phyloP scores from a whole-genome alignment of 2,797 vertebrate species.

The Peromyscus eremicus region DNA sequence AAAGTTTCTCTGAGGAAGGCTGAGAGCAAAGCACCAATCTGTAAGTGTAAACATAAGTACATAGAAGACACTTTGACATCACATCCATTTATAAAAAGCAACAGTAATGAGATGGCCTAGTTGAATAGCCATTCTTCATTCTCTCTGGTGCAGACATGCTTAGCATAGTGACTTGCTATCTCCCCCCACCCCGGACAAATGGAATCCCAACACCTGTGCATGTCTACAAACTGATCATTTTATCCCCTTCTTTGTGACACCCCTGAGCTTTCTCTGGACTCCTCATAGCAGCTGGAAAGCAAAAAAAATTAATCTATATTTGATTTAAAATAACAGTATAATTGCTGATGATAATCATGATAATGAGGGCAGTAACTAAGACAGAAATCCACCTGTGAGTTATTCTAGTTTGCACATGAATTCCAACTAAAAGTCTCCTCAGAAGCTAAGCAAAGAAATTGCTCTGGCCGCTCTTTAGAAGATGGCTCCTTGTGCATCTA shows the following conservation, averaged over 20 bases:
- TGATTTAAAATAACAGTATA: constrained; percentile 79
- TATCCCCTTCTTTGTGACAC: constrained; percentile 16
- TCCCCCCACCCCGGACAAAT: no score
- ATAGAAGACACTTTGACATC: background rate
- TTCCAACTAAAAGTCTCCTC: constrained; percentile 71
- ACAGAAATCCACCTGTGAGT: constrained; percentile 78
- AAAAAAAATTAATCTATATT: constrained; percentile 74
- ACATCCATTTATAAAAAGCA: background rate
- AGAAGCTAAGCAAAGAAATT: constrained; percentile 46
- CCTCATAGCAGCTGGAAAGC: constrained; percentile 62
- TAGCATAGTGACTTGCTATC: background rate
- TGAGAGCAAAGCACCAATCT: background rate
- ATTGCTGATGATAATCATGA: constrained; percentile 78
- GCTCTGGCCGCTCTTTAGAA: constrained; percentile 54
- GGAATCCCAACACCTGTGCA: background rate
- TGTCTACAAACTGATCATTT: background rate
- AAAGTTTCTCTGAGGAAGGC: background rate
- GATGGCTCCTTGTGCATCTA: constrained; percentile 48
- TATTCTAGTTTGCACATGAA: constrained; percentile 56
- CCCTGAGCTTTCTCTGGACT: constrained; percentile 28
- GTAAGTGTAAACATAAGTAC: background rate
- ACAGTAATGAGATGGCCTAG: background rate
- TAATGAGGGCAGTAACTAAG: constrained; percentile 74
- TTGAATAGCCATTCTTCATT: background rate
- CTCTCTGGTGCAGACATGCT: background rate